These are phyloP conservation scores for Perognathus longimembris DNA, from an alignment of 2,113 vertebrate genomes.

Conservation along the genomic window DNA sequence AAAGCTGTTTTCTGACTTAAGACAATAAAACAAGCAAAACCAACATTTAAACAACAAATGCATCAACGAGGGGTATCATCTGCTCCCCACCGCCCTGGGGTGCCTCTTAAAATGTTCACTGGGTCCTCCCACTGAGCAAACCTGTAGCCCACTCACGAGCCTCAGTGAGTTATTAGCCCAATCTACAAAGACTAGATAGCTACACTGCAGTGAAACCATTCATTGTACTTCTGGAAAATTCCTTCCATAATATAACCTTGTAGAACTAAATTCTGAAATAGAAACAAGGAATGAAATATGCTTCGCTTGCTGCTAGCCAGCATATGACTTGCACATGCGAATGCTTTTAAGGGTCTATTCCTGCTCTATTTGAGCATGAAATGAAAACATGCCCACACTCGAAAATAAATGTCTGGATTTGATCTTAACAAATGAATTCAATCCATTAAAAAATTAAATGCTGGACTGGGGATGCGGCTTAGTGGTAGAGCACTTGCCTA, in stretches of 20 bases:
- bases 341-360: slow-evolving; percentile 1
- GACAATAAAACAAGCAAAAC: background rate
- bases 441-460: slow-evolving; percentile 18
- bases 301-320: background rate
- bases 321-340: no score
- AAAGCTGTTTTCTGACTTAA: slow-evolving; percentile 51
- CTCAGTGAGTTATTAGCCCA: no score
- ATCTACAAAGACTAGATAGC: background rate
- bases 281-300: slow-evolving; percentile 51
- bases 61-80: background rate
- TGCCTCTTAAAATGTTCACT: no score
- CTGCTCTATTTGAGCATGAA: slow-evolving; percentile 50
- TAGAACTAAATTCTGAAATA: slow-evolving; percentile 61
- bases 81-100: background rate
- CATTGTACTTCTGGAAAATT: slow-evolving; percentile 14
- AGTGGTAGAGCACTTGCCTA: no score
- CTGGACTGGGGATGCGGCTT: no score
- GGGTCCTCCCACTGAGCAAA: background rate
- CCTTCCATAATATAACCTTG: slow-evolving; percentile 26
- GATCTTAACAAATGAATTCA: background rate
- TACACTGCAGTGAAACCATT: slow-evolving; percentile 12
- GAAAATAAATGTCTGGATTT: slow-evolving; percentile 55
- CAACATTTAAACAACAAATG: background rate
- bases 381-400: slow-evolving; percentile 47
- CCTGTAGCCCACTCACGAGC: background rate